Evolutionary conservation across 2,888 invertebrate genomes (phyloP), one percentile per base, ranked within the genome.

Genomic region (Acrocyrtus sp.): DNA sequence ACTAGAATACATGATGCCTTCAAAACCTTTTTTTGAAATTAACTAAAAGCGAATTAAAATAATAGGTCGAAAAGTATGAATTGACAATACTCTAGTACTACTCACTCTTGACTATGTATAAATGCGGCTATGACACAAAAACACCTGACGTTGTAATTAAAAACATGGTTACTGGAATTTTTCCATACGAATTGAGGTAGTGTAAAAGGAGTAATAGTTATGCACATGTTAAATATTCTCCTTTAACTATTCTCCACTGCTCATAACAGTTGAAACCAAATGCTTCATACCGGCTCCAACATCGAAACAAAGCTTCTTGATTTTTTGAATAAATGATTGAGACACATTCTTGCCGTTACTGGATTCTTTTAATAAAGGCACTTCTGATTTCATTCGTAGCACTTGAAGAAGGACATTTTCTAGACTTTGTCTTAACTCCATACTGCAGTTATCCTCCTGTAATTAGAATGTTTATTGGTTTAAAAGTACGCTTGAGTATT

Each of bases 251-350:
- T 17, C 21, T 47, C 47, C 47, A 17, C 19, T 19, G 29, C 43
- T 57, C 21, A 67, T 19, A 6, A 61, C 63, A 27, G 65, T 69
- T 0, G 77, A 77, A 43, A 80, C 75, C 48, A 80, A 61, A 27
- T 72, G 74, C 56, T 78, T 79, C 80, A 80, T 80, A 6, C 78
- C 78, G 56, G 80, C 80, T 8, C 80, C 80, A 26, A 80, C 78
- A 17, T 80, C 79, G 50, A 79, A 78, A 47, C 80, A 80, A 21
- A 77, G 26, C 51, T 77, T 70, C 48, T 78, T 80, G 8, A 79
- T 67, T 61, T 78, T 79, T 45, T 78, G 78, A 10, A 79, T 57
- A 41, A 77, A 62, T 34, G 61, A 45, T 34, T 63, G 51, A 10
- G 69, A 62, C 3, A 34, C 34, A 21, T 34, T 19, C 39, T 53